Evolutionary conservation across 1,140 invertebrate genomes (phyloP).

Genomic region (honey bee (Apis mellifera)): Amel_HAv3.1 CM009935.2:4323001-4323500

Average conservation of each 20-base stretch:
- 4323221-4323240: not conserved
- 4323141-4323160: slow-evolving; percentile 29
- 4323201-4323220: not conserved
- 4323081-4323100: slow-evolving; percentile 33
- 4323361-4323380: not conserved
- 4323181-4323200: not conserved
- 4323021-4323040: not conserved
- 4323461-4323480: not conserved
- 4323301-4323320: not conserved
- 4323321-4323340: not conserved
- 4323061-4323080: not conserved
- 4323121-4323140: slow-evolving; percentile 50
- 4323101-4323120: slow-evolving; percentile 25
- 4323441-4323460: not conserved
- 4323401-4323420: not conserved
- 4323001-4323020: not conserved
- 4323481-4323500: not conserved
- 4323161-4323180: slow-evolving; percentile 27
- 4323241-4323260: slow-evolving; percentile 3
- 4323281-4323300: slow-evolving; percentile 14
- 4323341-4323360: slow-evolving; percentile 17
- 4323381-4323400: not conserved
- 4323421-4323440: not conserved
- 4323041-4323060: not conserved
- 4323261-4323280: not conserved